Conservation (phyloP, 2,113 vertebrate genomes). For the Dromiciops gliroides region DNA sequence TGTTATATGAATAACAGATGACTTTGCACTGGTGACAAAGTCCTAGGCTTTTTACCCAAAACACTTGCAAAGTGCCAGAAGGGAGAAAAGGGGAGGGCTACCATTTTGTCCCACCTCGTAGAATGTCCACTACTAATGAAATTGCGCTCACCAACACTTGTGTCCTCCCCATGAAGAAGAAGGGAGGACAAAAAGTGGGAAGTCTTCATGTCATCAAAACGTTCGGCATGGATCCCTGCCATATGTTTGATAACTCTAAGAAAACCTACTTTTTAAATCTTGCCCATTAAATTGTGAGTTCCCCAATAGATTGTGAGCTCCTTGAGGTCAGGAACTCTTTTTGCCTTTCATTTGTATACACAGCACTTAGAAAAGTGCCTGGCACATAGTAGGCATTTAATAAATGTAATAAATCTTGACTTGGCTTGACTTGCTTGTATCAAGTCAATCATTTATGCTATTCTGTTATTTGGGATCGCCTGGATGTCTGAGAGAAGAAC, state of each 20-base stretch:
- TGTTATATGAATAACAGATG: not conserved
- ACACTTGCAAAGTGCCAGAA: not conserved
- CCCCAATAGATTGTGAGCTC: not conserved
- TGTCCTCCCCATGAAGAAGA: not conserved
- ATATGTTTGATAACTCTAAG: not conserved
- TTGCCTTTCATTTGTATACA: not conserved
- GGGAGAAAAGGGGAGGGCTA: not conserved
- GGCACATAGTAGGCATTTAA: not conserved
- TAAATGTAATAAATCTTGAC: not conserved
- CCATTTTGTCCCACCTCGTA: not conserved
- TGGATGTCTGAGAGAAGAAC: not conserved
- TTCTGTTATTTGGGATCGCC: not conserved
- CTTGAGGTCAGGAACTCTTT: not conserved
- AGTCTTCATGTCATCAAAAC: not conserved
- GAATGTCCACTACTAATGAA: not conserved
- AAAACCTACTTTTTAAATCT: not conserved
- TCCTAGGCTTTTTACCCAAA: not conserved
- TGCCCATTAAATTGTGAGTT: not conserved
- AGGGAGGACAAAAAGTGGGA: not conserved
- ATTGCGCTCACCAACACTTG: not conserved
- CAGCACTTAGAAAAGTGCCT: not conserved
- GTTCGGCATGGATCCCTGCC: not conserved
- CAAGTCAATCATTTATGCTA: not conserved
- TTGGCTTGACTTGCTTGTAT: not conserved
- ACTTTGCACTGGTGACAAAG: not conserved